Conservation (phyloP, 1,140 invertebrate species). For the Penaeus chinensis region DNA sequence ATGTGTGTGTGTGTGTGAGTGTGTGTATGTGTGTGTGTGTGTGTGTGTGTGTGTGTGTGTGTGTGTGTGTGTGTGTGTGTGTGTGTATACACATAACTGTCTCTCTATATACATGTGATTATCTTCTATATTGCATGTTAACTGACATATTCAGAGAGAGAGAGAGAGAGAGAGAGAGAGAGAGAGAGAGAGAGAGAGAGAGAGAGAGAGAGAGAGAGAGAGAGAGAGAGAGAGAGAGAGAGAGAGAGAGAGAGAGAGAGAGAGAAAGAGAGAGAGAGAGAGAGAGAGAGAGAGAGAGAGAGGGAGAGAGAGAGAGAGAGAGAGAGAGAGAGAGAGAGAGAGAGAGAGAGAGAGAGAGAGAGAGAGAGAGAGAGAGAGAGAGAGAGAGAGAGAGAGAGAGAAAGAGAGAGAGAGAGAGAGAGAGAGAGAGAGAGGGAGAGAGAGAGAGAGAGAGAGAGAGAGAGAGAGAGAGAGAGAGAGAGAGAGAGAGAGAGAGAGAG, state of each 20-base stretch:
- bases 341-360: background rate
- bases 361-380: background rate
- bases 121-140: constrained; percentile 1
- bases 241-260: background rate
- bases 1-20: too few species aligned
- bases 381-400: too few species aligned
- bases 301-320: background rate
- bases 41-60: background rate
- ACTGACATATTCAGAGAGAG: background rate
- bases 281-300: background rate
- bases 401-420: too few species aligned
- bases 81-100: background rate
- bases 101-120: constrained; percentile 22
- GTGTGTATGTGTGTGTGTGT: background rate
- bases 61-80: constrained; percentile 13
- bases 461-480: background rate
- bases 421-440: background rate
- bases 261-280: background rate
- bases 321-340: background rate
- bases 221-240: background rate
- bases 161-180: background rate
- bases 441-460: background rate
- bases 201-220: background rate
- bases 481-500: background rate
- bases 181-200: background rate